Conservation (phyloP, 2,888 invertebrate species). For the Omphaloscelis lunosa region DNA sequence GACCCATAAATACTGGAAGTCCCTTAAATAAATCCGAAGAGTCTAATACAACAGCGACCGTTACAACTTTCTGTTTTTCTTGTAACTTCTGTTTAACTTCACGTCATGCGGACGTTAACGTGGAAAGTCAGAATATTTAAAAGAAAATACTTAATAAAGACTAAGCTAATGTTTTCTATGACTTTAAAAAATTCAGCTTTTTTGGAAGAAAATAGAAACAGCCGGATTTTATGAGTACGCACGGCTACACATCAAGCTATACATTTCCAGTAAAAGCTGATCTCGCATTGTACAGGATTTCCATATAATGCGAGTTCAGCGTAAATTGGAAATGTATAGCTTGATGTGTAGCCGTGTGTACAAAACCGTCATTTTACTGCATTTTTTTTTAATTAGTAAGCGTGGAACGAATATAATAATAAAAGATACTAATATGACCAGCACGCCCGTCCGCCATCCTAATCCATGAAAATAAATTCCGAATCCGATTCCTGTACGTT, state of each 20-base stretch:
- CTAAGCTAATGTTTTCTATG: neutral
- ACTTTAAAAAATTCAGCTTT: neutral
- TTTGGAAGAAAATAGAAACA: slow-evolving; percentile 11
- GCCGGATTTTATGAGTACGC: neutral
- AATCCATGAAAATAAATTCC: slow-evolving; percentile 70
- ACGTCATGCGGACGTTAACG: slow-evolving; percentile 49
- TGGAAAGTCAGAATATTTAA: slow-evolving; percentile 51
- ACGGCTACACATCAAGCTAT: too few relatives aligned
- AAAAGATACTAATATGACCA: slow-evolving; percentile 31
- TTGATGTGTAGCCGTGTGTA: too few relatives aligned
- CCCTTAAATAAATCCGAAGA: slow-evolving; percentile 65
- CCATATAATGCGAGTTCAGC: too few relatives aligned
- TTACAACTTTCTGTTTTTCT: slow-evolving; percentile 68
- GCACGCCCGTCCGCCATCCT: slow-evolving; percentile 62
- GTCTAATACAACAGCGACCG: slow-evolving; percentile 64
- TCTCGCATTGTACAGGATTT: too few relatives aligned
- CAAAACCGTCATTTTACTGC: neutral
- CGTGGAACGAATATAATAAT: neutral
- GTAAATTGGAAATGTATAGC: too few relatives aligned
- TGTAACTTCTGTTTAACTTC: slow-evolving; percentile 67
- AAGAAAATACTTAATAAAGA: slow-evolving; percentile 3
- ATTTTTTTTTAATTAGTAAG: neutral
- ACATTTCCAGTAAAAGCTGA: too few relatives aligned
- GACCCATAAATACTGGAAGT: slow-evolving; percentile 70
- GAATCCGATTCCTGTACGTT: too few relatives aligned